Percentiles rank a stretch among this genome's conserved stretches.
Conservation (phyloP, 2,797 vertebrate genomes). For the Spea hammondii region DNA sequence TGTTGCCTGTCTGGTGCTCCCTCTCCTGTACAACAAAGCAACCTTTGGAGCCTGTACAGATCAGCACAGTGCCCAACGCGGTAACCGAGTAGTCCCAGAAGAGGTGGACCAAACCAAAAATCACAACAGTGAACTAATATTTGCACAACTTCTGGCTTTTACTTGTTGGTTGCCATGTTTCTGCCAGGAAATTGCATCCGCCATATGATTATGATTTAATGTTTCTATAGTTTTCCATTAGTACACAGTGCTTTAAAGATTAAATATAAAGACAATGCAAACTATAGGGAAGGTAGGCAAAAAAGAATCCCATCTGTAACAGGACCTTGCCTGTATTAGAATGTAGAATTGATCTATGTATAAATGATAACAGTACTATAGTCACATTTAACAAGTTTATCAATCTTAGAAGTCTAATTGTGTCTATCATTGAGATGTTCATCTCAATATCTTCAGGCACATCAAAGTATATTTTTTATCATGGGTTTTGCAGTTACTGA, state of each 20-base stretch:
- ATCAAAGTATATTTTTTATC: no score
- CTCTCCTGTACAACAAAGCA: not conserved
- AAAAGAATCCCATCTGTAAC: not conserved
- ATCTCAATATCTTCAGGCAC: no score
- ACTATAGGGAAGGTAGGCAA: not conserved
- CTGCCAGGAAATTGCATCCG: slow-evolving; percentile 12
- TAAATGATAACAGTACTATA: no score
- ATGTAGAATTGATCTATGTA: no score
- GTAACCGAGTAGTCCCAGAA: slow-evolving; percentile 4
- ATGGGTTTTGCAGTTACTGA: no score
- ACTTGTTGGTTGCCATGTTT: slow-evolving; percentile 9
- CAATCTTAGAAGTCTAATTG: no score
- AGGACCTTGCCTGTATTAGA: not conserved
- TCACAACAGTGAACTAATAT: not conserved
- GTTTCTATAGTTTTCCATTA: not conserved
- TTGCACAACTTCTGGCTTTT: slow-evolving; percentile 9
- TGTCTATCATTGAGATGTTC: no score
- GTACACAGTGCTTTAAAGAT: not conserved
- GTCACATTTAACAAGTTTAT: no score
- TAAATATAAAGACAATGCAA: not conserved
- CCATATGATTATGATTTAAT: slow-evolving; percentile 1
- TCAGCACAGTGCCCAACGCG: not conserved
- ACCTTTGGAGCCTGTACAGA: not conserved
- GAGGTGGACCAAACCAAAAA: slow-evolving; percentile 5
- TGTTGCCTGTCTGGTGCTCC: not conserved